Evolutionary conservation across 1,140 invertebrate genomes (phyloP), one percentile per base, ranked within the genome.

Genomic region (Hylaeus volcanicus): DNA sequence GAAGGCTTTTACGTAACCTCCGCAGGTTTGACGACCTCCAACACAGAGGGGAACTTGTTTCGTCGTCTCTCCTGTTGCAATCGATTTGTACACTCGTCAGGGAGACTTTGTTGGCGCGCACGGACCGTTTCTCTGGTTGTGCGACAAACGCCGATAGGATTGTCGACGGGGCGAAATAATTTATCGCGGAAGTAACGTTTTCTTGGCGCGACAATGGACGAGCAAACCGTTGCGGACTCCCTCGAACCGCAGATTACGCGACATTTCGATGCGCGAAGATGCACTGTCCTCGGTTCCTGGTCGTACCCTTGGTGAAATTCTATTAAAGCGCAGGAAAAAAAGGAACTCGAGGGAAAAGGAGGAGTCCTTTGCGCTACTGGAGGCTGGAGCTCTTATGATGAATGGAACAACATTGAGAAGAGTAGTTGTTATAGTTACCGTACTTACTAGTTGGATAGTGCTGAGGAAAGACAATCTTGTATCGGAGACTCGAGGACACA

Each of bases 21-120:
- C 58, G 77, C 77, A 80, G 72, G 81, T 84, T 86, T 83, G 76
- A 86, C 77, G 85, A 86, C 81, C 76, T 61, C 77, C 55, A 71
- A 56, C 56, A 39, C 56, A 48, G 69, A 48, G 41, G 77, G 61
- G 68, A 79, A 73, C 75, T 64, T 63, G 66, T 78, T 79, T 55
- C 70, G 63, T 63, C 53, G 72, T 75, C 55, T 55, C 60, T 26
- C 12, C 11, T 56, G 75, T 68, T n/a, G 73, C 81, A 77, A 83
- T 80, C 81, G 84, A 86, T 76, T 86, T 75, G 81, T 82, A 74
- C 64, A 66, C 75, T 82, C 70, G 84, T 86, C 83, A 70, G 60
- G 37, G 69, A 63, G 71, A 69, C 71, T 74, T 78, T 58, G 84
- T 55, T 55, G 60, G n/a, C 63, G 68, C 43, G n/a, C 48, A 58